A percentile compares a stretch with the other conserved stretches of the same genome.
Conservation (phyloP, 1,140 invertebrate genomes). For the Macrobrachium rosenbergii region DNA sequence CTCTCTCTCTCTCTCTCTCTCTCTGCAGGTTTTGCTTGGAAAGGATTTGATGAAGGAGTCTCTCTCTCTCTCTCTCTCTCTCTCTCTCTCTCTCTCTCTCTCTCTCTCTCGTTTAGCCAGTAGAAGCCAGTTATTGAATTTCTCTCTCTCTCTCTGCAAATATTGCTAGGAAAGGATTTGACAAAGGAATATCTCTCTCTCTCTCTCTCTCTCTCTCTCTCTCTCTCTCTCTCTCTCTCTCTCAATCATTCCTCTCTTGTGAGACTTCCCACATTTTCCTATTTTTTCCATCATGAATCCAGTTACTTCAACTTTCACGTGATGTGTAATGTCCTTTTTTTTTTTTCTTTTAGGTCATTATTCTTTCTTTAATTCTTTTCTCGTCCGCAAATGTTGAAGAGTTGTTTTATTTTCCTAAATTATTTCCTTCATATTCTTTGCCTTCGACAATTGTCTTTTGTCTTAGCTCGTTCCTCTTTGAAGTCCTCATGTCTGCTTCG, state of each 20-base stretch:
- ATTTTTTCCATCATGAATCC: not conserved
- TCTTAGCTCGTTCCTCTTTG: too few species aligned
- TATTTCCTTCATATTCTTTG: too few species aligned
- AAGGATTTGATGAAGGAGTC: not conserved
- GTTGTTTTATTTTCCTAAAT: too few species aligned
- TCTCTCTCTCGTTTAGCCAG: not conserved
- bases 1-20: conserved; percentile 15
- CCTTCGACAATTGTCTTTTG: too few species aligned
- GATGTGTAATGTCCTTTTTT: not conserved
- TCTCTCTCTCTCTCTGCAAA: too few species aligned
- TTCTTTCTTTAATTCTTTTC: too few species aligned
- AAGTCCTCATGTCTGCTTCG: too few species aligned
- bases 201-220: conserved; percentile 40
- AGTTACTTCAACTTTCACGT: not conserved
- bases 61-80: conserved; percentile 46
- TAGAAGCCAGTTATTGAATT: not conserved
- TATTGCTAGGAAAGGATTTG: not conserved
- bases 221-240: conserved; percentile 14
- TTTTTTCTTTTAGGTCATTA: not conserved
- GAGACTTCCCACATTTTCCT: not conserved
- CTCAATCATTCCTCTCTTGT: too few species aligned
- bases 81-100: conserved; percentile 21
- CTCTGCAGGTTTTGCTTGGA: not conserved
- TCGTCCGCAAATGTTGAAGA: not conserved
- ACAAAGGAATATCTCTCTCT: conserved; percentile 2